These are phyloP conservation scores for Clostera curtula DNA, from an alignment of 2,888 invertebrate species.

Conservation along the genomic window DNA sequence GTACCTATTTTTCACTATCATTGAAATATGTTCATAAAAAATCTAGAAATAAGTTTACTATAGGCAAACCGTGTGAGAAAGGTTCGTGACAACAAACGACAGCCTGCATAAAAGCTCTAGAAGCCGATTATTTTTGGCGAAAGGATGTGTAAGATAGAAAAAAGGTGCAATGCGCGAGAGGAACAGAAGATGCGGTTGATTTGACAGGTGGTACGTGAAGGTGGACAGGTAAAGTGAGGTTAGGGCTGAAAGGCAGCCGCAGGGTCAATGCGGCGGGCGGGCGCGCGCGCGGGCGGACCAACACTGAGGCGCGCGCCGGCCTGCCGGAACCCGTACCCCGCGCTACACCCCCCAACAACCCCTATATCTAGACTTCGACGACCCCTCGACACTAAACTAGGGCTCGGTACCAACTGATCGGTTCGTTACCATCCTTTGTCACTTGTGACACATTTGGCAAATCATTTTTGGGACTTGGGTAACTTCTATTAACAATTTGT, in stretches of 20 bases:
- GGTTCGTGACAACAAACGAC: slow-evolving; percentile 16
- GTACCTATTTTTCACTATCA: no score
- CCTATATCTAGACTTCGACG: slow-evolving; percentile 44
- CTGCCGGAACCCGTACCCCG: slow-evolving; percentile 31
- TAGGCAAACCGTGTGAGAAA: no score
- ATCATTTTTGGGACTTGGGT: no score
- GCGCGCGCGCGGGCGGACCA: slow-evolving; percentile 68
- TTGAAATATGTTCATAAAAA: no score
- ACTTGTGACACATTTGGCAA: no score
- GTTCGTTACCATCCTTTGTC: no score
- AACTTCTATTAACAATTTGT: no score
- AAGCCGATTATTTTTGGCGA: slow-evolving; percentile 14
- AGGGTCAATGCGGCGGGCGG: slow-evolving; percentile 56
- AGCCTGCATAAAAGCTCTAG: slow-evolving; percentile 16
- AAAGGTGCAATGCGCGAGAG: slow-evolving; percentile 14
- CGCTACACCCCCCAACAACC: slow-evolving; percentile 21
- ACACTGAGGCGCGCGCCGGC: slow-evolving; percentile 69
- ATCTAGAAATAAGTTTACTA: no score
- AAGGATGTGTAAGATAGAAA: slow-evolving; percentile 5
- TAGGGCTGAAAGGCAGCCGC: slow-evolving; percentile 45
- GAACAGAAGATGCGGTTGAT: slow-evolving; percentile 24
- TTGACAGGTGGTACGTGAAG: slow-evolving; percentile 42
- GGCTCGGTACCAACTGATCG: slow-evolving; percentile 9
- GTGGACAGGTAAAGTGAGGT: slow-evolving; percentile 54
- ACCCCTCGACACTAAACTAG: slow-evolving; percentile 21